Evolutionary conservation across 1,140 invertebrate species (phyloP).

Genomic region (Probaryconus sp.): DNA sequence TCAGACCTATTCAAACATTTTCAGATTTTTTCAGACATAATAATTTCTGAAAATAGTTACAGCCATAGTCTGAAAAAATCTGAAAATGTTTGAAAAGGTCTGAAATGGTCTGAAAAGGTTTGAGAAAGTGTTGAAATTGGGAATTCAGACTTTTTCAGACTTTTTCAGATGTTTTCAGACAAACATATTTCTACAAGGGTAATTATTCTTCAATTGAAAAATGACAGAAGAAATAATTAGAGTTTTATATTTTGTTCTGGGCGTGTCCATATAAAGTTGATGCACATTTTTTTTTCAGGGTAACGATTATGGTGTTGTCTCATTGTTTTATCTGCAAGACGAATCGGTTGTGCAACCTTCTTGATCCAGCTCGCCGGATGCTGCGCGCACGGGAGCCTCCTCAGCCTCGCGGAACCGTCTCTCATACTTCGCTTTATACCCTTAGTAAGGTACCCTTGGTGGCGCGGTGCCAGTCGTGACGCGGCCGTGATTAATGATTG

Average conservation of each 20-base stretch:
- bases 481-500: conserved; percentile 78
- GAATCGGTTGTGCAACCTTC: conserved; percentile 65
- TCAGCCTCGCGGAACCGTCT: conserved; percentile 68
- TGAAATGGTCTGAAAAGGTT: too few species aligned
- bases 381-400: conserved; percentile 68
- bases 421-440: conserved; percentile 68
- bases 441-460: conserved; percentile 77
- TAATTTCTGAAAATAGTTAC: too few species aligned
- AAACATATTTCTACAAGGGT: too few species aligned
- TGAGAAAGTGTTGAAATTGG: too few species aligned
- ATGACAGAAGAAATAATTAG: too few species aligned
- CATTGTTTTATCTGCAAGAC: conserved; percentile 63
- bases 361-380: conserved; percentile 51
- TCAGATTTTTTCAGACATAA: too few species aligned
- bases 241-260: background rate
- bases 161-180: too few species aligned
- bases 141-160: too few species aligned
- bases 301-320: conserved; percentile 72
- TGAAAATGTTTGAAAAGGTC: too few species aligned
- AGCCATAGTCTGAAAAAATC: too few species aligned
- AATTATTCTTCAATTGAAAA: too few species aligned
- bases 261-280: conserved; percentile 19
- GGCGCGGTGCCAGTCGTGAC: conserved; percentile 76
- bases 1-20: too few species aligned
- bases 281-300: conserved; percentile 39